phyloP scores from a whole-genome alignment of 1,140 invertebrate genomes.

The Semibalanus balanoides region DNA sequence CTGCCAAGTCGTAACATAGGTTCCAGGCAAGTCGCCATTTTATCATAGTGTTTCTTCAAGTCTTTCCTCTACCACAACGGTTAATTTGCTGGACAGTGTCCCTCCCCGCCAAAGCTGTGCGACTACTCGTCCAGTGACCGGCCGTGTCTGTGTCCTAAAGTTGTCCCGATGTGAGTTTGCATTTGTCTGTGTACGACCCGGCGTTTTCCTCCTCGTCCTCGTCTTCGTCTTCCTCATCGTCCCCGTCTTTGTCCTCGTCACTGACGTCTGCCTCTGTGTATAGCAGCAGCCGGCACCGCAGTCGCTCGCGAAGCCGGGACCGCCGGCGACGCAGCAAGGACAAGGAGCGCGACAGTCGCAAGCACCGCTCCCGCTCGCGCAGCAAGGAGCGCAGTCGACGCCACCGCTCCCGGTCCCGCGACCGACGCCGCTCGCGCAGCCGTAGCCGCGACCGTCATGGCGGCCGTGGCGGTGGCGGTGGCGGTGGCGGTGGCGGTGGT shows the following conservation, averaged over 20 bases:
- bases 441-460: constrained; percentile 5
- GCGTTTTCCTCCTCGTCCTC: too few relatives aligned
- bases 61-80: too few relatives aligned
- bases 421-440: constrained; percentile 10
- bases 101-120: too few relatives aligned
- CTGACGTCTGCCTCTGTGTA: neutral
- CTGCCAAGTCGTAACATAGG: too few relatives aligned
- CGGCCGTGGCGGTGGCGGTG: constrained; percentile 23
- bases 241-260: neutral
- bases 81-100: too few relatives aligned
- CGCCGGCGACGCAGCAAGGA: neutral
- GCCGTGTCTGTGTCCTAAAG: too few relatives aligned
- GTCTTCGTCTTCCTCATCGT: neutral
- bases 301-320: neutral
- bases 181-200: too few relatives aligned
- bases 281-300: neutral
- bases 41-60: too few relatives aligned
- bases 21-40: too few relatives aligned
- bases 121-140: too few relatives aligned
- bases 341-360: neutral
- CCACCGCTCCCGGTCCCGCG: neutral
- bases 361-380: neutral
- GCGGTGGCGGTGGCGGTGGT: neutral
- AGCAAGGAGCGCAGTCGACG: neutral
- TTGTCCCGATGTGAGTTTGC: too few relatives aligned